These are phyloP conservation scores for Selene dorsalis DNA, from an alignment of 2,797 vertebrate species.

Conservation along the genomic window DNA sequence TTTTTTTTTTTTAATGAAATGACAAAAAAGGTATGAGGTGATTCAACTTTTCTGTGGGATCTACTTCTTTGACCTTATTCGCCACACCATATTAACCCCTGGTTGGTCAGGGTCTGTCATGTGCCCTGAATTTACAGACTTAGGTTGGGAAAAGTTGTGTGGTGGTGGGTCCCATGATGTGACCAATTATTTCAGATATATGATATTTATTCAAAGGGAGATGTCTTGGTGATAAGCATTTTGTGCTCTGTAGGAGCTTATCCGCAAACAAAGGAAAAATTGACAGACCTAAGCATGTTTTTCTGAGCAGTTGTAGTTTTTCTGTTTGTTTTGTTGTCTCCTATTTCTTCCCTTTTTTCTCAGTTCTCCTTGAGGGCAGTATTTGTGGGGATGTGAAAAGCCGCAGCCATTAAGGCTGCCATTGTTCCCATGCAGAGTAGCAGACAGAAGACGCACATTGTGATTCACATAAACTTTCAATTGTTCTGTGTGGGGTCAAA, in stretches of 20 bases:
- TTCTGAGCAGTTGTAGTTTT: conserved; percentile 30
- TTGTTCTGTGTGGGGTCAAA: conserved; percentile 85
- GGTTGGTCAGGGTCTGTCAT: conserved; percentile 33
- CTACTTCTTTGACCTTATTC: conserved; percentile 33
- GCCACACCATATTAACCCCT: conserved; percentile 33
- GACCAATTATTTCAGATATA: conserved; percentile 15
- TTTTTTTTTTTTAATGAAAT: background rate
- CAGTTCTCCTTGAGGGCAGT: conserved; percentile 53
- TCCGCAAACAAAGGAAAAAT: conserved; percentile 28
- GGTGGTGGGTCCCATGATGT: conserved; percentile 43
- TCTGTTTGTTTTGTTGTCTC: conserved; percentile 39
- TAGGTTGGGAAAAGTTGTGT: conserved; percentile 29
- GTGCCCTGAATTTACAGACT: conserved; percentile 31
- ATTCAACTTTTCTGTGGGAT: conserved; percentile 10
- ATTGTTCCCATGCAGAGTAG: conserved; percentile 78
- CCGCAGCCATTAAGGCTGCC: conserved; percentile 64
- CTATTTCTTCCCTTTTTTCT: conserved; percentile 36
- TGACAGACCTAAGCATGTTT: conserved; percentile 23
- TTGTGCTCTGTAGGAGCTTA: background rate
- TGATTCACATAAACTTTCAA: conserved; percentile 81
- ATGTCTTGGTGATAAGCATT: background rate
- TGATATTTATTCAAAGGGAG: conserved; percentile 17
- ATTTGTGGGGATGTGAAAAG: conserved; percentile 67
- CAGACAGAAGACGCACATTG: conserved; percentile 79
- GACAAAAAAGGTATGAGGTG: background rate